Evolutionary conservation across 2,113 vertebrate species (phyloP).

Genomic region (Psephotus haematonotus): DNA sequence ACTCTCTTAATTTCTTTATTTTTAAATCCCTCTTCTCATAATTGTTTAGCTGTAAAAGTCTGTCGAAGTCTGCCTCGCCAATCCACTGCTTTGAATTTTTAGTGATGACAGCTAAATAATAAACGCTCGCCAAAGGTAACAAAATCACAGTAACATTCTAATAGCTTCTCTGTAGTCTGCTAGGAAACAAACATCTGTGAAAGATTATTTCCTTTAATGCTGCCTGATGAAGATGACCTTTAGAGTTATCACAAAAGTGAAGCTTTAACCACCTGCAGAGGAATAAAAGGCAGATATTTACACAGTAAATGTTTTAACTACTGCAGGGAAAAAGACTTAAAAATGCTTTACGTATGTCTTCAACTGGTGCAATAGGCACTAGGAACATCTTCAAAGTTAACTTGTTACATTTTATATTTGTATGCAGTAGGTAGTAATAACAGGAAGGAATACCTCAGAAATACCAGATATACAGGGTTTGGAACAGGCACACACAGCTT

Average conservation of each 20-base stretch:
- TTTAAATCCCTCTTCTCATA: background rate
- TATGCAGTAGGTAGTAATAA: background rate
- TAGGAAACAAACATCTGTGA: slow-evolving; percentile 45
- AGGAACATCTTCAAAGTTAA: background rate
- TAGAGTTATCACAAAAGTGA: background rate
- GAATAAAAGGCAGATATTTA: background rate
- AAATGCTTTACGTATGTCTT: background rate
- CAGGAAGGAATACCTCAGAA: background rate
- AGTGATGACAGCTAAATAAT: slow-evolving; percentile 54
- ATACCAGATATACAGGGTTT: background rate
- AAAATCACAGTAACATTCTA: background rate
- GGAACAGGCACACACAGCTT: background rate
- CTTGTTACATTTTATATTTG: background rate
- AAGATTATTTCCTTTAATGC: slow-evolving; percentile 8
- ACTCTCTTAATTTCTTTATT: background rate
- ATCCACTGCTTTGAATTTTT: slow-evolving; percentile 55
- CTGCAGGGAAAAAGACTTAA: background rate
- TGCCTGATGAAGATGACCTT: slow-evolving; percentile 16
- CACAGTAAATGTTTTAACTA: background rate
- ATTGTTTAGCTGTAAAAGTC: background rate
- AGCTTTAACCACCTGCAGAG: slow-evolving; percentile 6
- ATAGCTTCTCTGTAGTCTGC: background rate
- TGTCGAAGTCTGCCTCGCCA: background rate
- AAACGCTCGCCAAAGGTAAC: slow-evolving; percentile 9
- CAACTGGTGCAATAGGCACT: background rate